Evolutionary conservation across 2,113 vertebrate species (phyloP), one percentile per base, ranked within the genome.

Genomic region (Helogale parvula): DNA sequence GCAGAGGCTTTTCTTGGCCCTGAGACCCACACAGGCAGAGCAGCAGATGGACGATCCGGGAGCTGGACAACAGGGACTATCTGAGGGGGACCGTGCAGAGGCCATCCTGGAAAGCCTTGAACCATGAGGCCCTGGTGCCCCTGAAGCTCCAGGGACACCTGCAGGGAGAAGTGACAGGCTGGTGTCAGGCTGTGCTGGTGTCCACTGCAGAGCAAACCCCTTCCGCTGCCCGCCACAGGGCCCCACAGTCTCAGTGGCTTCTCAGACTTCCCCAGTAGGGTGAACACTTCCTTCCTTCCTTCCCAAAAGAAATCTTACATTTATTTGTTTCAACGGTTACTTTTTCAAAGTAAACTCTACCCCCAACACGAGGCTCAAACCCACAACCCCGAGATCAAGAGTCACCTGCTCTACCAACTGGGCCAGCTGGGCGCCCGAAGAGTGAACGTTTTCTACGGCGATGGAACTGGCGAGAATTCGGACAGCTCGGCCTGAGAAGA

Each of bases 31-130:
- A 13, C 17, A 8, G 5, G 1, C 2, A 7, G 14, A n/a, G 11
- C n/a, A 12, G 14, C 50, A 21, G 76, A 38, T 15, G 13, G 50
- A 25, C 0, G 6, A 10, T 14, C 29, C 0, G 3, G 1, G 5
- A 81, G 63, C 65, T 21, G 27, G 33, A 38, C 1, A 5, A 54
- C 27, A 45, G 60, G 38, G 35, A 21, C 72, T 3, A 12, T 3
- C 33, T 19, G 29, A 16, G 71, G 23, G 41, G 71, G 16, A 63
- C 47, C 3, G 14, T 0, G 3, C 65, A 88, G 76, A 94, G 60
- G 71, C 21, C 21, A 13, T 45, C 16, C 2, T 41, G 88, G 88
- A 68, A 69, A 63, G 25, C 1, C 31, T 13, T 68, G 45, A 41
- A 72, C 27, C 2, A 15, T 3, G 66, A 38, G n/a, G 13, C 3